Conservation (phyloP, 2,113 vertebrate genomes). For the Xenopus borealis region DNA sequence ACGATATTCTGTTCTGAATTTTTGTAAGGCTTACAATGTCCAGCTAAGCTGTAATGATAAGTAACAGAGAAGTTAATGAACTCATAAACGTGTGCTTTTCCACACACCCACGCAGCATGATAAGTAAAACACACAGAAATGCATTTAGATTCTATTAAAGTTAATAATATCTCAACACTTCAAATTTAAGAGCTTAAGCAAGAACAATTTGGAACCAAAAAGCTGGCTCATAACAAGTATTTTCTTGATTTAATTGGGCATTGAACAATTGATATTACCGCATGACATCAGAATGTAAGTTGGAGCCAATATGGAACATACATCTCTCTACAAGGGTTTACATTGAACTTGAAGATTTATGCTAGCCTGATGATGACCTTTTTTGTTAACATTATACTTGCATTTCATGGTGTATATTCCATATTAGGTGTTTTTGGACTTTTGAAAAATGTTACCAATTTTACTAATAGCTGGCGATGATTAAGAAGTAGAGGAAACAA, state of each 20-base stretch:
- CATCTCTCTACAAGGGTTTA: neutral
- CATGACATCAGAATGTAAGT: constrained; percentile 11
- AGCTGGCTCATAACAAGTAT: neutral
- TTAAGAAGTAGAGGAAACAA: neutral
- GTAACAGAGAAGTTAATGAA: constrained; percentile 10
- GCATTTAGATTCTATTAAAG: constrained; percentile 5
- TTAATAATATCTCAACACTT: constrained; percentile 14
- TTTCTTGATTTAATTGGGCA: constrained; percentile 15
- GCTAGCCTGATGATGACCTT: constrained; percentile 6
- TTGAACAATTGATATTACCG: constrained; percentile 5
- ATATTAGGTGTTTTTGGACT: neutral
- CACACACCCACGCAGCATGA: neutral
- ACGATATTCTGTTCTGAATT: neutral
- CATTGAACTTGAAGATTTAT: constrained; percentile 6
- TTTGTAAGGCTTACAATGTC: neutral
- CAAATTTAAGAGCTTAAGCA: neutral
- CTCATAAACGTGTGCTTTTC: constrained; percentile 15
- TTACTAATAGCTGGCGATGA: neutral
- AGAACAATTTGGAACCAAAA: constrained; percentile 10
- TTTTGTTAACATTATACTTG: neutral
- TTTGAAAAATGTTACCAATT: neutral
- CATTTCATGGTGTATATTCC: constrained; percentile 3
- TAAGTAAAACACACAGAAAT: constrained; percentile 5
- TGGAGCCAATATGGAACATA: neutral
- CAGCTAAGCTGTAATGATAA: neutral